Conservation (phyloP, 2,888 invertebrate genomes). For the Metalampra italica region DNA sequence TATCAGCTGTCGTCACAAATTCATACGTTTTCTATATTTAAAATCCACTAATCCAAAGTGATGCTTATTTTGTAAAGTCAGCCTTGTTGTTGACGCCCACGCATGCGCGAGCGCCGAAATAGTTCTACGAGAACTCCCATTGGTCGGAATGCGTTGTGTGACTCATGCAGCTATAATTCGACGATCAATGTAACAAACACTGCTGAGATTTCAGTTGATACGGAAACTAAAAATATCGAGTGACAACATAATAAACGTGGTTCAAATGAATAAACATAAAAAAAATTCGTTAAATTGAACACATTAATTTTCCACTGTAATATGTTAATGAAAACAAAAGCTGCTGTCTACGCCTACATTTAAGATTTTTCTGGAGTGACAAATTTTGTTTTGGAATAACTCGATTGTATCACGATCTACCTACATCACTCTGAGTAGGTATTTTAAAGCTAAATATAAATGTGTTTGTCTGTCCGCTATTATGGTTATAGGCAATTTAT, state of each 20-base stretch:
- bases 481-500: too few species aligned
- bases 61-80: conserved; percentile 58
- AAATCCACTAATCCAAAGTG: conserved; percentile 47
- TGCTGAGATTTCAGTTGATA: conserved; percentile 38
- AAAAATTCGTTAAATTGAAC: conserved; percentile 10
- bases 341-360: too few species aligned
- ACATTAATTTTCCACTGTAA: neutral
- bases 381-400: too few species aligned
- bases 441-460: too few species aligned
- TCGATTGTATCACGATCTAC: too few species aligned
- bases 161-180: conserved; percentile 59
- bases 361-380: too few species aligned
- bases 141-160: conserved; percentile 27
- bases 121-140: conserved; percentile 25
- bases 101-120: conserved; percentile 51
- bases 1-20: conserved; percentile 15
- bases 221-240: conserved; percentile 38
- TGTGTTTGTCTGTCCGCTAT: too few species aligned
- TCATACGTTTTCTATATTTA: conserved; percentile 45
- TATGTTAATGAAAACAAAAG: conserved; percentile 1
- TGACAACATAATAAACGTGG: conserved; percentile 29
- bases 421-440: neutral
- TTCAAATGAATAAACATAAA: conserved; percentile 27
- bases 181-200: conserved; percentile 56
- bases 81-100: conserved; percentile 71